Conservation (phyloP, 2,797 vertebrate genomes). For the Zalophus californianus region DNA sequence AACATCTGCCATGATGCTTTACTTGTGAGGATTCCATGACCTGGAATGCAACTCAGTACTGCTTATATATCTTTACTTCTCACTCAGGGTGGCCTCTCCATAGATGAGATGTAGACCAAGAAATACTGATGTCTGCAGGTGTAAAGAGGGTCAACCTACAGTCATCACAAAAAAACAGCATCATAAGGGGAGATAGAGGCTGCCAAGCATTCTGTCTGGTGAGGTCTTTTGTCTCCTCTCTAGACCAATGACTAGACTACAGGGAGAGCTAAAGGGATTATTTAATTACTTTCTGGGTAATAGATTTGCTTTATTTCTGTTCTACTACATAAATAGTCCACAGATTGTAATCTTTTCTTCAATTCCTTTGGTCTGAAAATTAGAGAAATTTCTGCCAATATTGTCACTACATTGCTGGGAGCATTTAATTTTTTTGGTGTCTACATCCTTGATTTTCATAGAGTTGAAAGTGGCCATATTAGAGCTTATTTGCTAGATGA, state of each 20-base stretch:
- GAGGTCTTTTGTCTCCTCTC: not conserved
- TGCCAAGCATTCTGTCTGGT: not conserved
- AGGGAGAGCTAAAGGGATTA: not conserved
- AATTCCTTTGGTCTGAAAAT: slow-evolving; percentile 13
- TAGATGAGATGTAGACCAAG: not conserved
- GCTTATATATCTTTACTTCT: not conserved
- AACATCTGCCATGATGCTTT: not conserved
- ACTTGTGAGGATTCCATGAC: not conserved
- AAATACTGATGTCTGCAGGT: not conserved
- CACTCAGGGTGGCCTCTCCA: not conserved
- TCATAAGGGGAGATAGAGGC: not conserved
- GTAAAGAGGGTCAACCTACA: not conserved
- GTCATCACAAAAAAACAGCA: not conserved
- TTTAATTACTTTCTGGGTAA: not conserved
- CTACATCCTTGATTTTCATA: not conserved
- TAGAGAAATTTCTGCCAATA: not conserved
- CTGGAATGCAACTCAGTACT: not conserved
- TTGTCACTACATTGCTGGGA: not conserved
- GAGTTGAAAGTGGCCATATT: not conserved
- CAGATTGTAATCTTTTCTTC: not conserved
- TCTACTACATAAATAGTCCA: not conserved
- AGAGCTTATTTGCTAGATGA: not conserved
- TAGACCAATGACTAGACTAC: not conserved
- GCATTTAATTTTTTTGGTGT: not conserved
- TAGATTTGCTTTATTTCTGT: slow-evolving; percentile 21